phyloP scores from a whole-genome alignment of 2,113 vertebrate species.

The Vicugna pacos region DNA sequence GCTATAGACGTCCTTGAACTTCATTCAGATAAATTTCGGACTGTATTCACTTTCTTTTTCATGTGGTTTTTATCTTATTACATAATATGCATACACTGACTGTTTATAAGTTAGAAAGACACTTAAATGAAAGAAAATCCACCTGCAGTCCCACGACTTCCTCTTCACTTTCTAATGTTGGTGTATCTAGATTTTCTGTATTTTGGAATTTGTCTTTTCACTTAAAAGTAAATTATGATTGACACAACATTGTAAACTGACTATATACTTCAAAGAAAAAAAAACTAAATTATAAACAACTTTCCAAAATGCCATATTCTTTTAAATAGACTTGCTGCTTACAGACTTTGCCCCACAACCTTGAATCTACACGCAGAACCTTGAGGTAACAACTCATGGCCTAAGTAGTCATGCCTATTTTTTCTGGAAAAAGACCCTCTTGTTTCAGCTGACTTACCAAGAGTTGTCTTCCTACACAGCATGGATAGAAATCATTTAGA shows the following conservation, averaged over 20 bases:
- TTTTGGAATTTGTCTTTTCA: not conserved
- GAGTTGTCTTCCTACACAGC: not conserved
- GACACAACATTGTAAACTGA: too few species aligned
- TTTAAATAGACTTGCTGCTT: not conserved
- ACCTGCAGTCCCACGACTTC: not conserved
- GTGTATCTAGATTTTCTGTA: not conserved
- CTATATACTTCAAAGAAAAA: too few species aligned
- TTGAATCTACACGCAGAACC: not conserved
- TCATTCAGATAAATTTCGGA: conserved; percentile 43
- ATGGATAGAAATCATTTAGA: conserved; percentile 41
- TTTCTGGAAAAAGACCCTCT: not conserved
- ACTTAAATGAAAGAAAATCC: not conserved
- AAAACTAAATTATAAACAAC: not conserved
- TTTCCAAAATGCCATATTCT: not conserved
- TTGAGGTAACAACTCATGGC: not conserved
- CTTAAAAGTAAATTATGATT: not conserved
- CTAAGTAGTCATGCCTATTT: not conserved
- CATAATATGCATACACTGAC: not conserved
- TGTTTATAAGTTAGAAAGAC: not conserved
- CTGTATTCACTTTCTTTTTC: conserved; percentile 4
- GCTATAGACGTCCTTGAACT: conserved; percentile 2
- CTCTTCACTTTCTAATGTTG: conserved; percentile 12
- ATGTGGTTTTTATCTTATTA: not conserved
- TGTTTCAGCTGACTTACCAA: conserved; percentile 9
- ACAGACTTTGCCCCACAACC: not conserved